These are phyloP conservation scores for Macaca nemestrina DNA, from an alignment of 2,113 vertebrate genomes.

Conservation along the genomic window DNA sequence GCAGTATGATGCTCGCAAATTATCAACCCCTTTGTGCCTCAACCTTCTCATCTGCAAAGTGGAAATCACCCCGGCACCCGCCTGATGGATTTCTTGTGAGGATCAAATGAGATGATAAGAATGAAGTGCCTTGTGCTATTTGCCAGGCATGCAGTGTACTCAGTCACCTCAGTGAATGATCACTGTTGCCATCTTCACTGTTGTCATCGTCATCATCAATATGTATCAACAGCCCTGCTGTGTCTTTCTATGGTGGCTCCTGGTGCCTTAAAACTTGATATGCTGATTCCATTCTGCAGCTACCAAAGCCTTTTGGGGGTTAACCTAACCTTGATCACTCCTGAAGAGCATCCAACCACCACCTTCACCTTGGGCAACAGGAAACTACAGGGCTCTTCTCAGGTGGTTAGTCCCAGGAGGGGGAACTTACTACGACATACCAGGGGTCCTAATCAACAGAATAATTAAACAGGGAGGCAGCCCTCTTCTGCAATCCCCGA, in stretches of 20 bases:
- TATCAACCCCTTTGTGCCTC: not conserved
- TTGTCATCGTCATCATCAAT: not conserved
- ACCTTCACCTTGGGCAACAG: not conserved
- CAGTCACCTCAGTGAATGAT: not conserved
- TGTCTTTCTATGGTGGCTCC: not conserved
- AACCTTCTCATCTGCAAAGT: not conserved
- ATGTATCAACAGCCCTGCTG: not conserved
- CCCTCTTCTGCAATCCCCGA: not conserved
- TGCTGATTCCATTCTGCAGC: not conserved
- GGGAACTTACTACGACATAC: not conserved
- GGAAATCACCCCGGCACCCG: too few relatives aligned
- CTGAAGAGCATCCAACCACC: not conserved
- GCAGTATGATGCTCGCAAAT: not conserved
- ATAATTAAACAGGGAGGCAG: not conserved
- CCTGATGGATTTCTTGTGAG: fast-evolving
- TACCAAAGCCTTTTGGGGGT: too few relatives aligned
- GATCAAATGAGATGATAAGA: too few relatives aligned
- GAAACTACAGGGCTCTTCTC: not conserved
- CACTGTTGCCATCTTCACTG: not conserved
- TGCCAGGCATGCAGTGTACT: not conserved
- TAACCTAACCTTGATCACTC: too few relatives aligned
- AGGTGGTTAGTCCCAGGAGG: fast-evolving
- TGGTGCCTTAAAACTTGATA: not conserved
- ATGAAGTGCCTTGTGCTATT: not conserved
- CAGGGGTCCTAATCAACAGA: too few relatives aligned